Conservation (phyloP, 92 coral and sea anemone species). For the Virgularia gustaviana region DNA sequence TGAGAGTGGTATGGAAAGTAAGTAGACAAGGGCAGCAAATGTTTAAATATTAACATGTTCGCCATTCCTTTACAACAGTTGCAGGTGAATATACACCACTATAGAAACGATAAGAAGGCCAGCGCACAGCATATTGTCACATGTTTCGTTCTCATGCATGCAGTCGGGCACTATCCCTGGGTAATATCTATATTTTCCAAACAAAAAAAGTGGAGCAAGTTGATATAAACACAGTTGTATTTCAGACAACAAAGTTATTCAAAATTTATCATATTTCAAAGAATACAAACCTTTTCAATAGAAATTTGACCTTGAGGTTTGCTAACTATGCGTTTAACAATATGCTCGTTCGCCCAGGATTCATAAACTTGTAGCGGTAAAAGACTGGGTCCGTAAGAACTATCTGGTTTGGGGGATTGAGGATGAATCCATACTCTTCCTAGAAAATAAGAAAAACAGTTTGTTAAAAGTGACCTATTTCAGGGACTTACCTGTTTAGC, state of each 20-base stretch:
- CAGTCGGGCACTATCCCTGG: no score
- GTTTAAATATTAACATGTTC: background rate
- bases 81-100: background rate
- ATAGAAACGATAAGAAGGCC: no score
- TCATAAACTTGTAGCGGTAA: slow-evolving; percentile 30
- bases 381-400: slow-evolving; percentile 17
- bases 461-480: background rate
- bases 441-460: background rate
- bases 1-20: no score
- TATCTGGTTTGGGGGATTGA: slow-evolving; percentile 26
- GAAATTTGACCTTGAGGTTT: slow-evolving; percentile 2
- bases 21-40: no score
- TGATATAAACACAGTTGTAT: no score
- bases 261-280: background rate
- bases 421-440: slow-evolving; percentile 41
- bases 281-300: slow-evolving; percentile 12
- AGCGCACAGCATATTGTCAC: no score
- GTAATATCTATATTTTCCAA: no score
- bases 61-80: background rate
- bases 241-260: background rate
- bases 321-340: background rate
- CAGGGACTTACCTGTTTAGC: no score
- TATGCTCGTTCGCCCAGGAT: slow-evolving; percentile 9
- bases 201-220: no score
- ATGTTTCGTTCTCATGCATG: no score